Base-by-base conservation (phyloP, 2,797 vertebrate genomes). In the Thamnophis elegans region DNA sequence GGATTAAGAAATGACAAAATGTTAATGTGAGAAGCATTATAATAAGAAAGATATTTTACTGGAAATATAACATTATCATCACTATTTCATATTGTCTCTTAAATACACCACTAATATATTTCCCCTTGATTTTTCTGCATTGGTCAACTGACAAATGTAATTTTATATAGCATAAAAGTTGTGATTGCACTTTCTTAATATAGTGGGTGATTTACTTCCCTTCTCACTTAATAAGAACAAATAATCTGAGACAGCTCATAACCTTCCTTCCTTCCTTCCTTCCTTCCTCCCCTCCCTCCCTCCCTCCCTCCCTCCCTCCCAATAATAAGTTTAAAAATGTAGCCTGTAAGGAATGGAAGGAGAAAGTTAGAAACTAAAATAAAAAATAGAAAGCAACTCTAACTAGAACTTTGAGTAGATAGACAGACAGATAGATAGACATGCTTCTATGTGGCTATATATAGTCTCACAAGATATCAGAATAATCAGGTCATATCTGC, bases 401-500 rank as follows among this genome's bases (percentile, higher is more conserved):
- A 95, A 65, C 59, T 36, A 94, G 85, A 78, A 60, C 47, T 94
- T 55, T 93, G 68, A 92, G 54, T 56, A 55, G 18, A 42, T 54
- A 91, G 90, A 55, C 1, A 56, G 62, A 92, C 89, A 89, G 47
- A 89, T 0, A 89, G 47, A 89, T 0, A 59, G 20, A 91, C 36
- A 90, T 25, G 89, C 68, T 25, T 88, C 28, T 88, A 91, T 93
- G 90, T 87, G 90, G 47, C 91, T 94, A 91, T 96, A 95, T 93
- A 93, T 90, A 90, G 5, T 91, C 62, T 94, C 85, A 60, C 94
- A 93, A 93, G 94, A 88, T 94, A 93, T 93, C 92, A 89, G 92
- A 95, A 96, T 96, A 96, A 93, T 89, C 54, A 60, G 94, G 93
- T 95, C 95, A 96, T 95, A 96, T 96, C 92, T 91, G 96, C 92